Percentiles rank a stretch among this genome's conserved stretches.
Conservation (phyloP, 2,888 invertebrate genomes). For the Mimas tiliae region DNA sequence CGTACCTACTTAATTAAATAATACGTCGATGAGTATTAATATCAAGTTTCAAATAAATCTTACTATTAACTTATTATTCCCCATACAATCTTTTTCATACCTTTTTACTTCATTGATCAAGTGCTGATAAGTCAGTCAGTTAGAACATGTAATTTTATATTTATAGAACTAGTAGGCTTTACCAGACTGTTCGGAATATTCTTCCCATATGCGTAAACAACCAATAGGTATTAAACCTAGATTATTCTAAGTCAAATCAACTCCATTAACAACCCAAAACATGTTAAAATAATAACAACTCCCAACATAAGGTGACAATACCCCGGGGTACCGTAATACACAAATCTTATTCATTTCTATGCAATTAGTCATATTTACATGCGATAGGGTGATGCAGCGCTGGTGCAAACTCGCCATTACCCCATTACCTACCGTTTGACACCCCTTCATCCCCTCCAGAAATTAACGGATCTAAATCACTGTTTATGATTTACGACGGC, state of each 20-base stretch:
- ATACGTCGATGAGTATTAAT: too few species aligned
- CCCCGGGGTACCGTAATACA: conserved; percentile 18
- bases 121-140: too few species aligned
- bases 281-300: conserved; percentile 8
- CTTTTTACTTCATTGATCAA: too few species aligned
- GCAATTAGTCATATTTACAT: conserved; percentile 25
- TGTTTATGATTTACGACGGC: conserved; percentile 55
- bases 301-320: conserved; percentile 1
- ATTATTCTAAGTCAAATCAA: background rate
- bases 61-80: too few species aligned
- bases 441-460: conserved; percentile 29
- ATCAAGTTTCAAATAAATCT: too few species aligned
- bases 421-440: conserved; percentile 21
- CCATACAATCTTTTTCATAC: too few species aligned
- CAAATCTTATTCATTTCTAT: conserved; percentile 21
- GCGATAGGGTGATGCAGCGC: conserved; percentile 8
- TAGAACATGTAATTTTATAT: too few species aligned
- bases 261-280: background rate
- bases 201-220: background rate
- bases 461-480: conserved; percentile 73
- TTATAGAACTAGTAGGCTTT: too few species aligned
- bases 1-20: too few species aligned
- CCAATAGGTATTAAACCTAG: too few species aligned
- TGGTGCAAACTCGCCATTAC: conserved; percentile 9
- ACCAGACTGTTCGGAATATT: too few species aligned